A percentile compares a stretch with the other conserved stretches of the same genome.
phyloP scores from a whole-genome alignment of 2,888 invertebrate genomes.

The Lasioglossum figueresi region DNA sequence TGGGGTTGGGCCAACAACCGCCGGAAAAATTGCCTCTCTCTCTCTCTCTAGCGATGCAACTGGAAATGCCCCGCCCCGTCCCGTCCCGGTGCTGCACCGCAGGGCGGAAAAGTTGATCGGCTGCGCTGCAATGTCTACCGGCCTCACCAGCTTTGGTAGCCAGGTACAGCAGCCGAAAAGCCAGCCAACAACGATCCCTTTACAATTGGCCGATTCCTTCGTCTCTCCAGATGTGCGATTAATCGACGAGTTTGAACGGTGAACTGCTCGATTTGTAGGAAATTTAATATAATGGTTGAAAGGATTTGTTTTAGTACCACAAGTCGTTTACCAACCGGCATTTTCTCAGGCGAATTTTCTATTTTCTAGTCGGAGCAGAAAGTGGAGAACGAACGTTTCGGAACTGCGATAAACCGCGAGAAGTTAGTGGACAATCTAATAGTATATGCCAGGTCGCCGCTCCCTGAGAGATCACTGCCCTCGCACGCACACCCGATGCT shows the following conservation, averaged over 20 bases:
- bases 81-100: neutral
- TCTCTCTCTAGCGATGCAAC: constrained; percentile 41
- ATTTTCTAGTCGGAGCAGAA: neutral
- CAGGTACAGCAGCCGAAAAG: neutral
- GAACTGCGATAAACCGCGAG: neutral
- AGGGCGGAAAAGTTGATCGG: constrained; percentile 35
- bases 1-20: constrained; percentile 60
- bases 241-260: neutral
- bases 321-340: neutral
- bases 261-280: neutral
- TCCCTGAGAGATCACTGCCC: constrained; percentile 84
- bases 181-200: neutral
- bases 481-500: constrained; percentile 80
- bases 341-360: neutral
- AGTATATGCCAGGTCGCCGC: constrained; percentile 82
- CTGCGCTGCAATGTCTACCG: constrained; percentile 3
- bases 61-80: constrained; percentile 62
- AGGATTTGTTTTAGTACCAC: neutral
- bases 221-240: neutral
- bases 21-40: constrained; percentile 57
- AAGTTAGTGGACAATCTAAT: constrained; percentile 1
- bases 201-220: neutral
- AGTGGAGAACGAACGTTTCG: neutral
- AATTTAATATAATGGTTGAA: neutral
- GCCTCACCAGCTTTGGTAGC: neutral